A percentile compares a stretch with the other conserved stretches of the same genome.
Conservation (phyloP, 1,140 invertebrate species). For the Pseudachorutes palmiensis region DNA sequence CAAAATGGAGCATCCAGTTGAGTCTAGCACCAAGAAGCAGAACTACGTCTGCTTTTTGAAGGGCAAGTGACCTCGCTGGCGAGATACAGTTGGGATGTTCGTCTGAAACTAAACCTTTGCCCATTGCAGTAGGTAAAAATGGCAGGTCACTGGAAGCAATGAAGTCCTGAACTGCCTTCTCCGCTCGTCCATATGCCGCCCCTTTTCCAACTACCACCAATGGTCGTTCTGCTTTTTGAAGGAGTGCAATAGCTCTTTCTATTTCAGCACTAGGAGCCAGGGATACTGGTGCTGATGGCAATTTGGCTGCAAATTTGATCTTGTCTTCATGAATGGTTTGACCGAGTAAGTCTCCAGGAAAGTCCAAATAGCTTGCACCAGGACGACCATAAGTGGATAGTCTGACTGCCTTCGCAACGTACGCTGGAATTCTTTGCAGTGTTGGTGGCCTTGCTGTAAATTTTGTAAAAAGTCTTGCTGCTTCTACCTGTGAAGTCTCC, state of each 20-base stretch:
- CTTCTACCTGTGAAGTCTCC: slow-evolving; percentile 65
- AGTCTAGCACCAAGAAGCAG: slow-evolving; percentile 80
- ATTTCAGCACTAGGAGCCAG: slow-evolving; percentile 60
- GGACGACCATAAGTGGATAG: slow-evolving; percentile 77
- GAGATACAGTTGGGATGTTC: slow-evolving; percentile 65
- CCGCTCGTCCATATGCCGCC: slow-evolving; percentile 71
- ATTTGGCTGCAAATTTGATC: slow-evolving; percentile 43
- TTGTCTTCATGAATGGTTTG: slow-evolving; percentile 45
- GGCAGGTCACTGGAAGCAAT: slow-evolving; percentile 66
- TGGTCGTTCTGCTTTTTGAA: slow-evolving; percentile 65
- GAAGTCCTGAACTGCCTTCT: slow-evolving; percentile 59
- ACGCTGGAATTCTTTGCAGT: slow-evolving; percentile 69
- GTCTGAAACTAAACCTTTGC: slow-evolving; percentile 87
- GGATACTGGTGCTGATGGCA: slow-evolving; percentile 56
- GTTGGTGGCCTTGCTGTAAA: slow-evolving; percentile 79
- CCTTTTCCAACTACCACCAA: slow-evolving; percentile 78
- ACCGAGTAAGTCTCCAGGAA: slow-evolving; percentile 72
- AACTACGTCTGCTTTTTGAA: slow-evolving; percentile 80
- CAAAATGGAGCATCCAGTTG: slow-evolving; percentile 98
- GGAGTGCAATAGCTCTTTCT: slow-evolving; percentile 56
- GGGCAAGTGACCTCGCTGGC: slow-evolving; percentile 72
- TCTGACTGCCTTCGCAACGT: slow-evolving; percentile 86
- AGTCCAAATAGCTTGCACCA: slow-evolving; percentile 76
- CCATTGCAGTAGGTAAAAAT: slow-evolving; percentile 92
- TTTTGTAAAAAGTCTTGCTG: slow-evolving; percentile 75